phyloP scores from a whole-genome alignment of 1,140 invertebrate species.

The Brachystomella parvula region DNA sequence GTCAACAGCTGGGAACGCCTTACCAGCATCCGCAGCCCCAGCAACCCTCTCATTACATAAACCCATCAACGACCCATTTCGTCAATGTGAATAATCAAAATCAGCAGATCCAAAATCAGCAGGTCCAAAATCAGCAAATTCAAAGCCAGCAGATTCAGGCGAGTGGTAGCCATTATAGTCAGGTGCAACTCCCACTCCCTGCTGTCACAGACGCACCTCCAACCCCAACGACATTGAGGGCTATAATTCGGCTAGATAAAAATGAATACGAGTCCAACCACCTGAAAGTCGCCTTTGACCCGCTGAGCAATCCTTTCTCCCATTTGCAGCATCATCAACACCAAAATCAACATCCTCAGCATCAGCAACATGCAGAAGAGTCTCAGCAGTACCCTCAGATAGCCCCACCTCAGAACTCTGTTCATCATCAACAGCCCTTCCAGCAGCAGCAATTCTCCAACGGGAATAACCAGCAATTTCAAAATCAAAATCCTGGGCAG shows the following conservation, averaged over 20 bases:
- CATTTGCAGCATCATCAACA: conserved; percentile 18
- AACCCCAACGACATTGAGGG: conserved; percentile 60
- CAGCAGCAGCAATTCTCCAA: not conserved
- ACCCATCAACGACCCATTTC: not conserved
- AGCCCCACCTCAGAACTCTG: not conserved
- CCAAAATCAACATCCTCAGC: conserved; percentile 18
- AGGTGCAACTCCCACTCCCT: not conserved
- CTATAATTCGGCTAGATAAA: conserved; percentile 73
- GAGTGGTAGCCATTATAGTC: not conserved
- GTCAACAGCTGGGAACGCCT: not conserved
- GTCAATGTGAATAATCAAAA: conserved; percentile 12
- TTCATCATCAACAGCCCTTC: conserved; percentile 10
- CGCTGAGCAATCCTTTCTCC: conserved; percentile 12
- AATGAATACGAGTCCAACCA: conserved; percentile 49
- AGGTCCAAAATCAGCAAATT: too few relatives aligned
- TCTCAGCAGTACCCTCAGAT: not conserved
- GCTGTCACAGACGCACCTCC: not conserved
- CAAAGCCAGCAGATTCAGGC: too few relatives aligned
- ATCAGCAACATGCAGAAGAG: conserved; percentile 18
- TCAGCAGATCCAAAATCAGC: conserved; percentile 14
- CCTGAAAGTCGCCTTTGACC: conserved; percentile 32
- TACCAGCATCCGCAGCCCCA: not conserved
- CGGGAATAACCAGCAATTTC: conserved; percentile 4
- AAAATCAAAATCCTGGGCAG: conserved; percentile 3
- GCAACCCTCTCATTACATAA: not conserved